Evolutionary conservation across 1,140 invertebrate genomes (phyloP).

Genomic region (Argopecten irradians): DNA sequence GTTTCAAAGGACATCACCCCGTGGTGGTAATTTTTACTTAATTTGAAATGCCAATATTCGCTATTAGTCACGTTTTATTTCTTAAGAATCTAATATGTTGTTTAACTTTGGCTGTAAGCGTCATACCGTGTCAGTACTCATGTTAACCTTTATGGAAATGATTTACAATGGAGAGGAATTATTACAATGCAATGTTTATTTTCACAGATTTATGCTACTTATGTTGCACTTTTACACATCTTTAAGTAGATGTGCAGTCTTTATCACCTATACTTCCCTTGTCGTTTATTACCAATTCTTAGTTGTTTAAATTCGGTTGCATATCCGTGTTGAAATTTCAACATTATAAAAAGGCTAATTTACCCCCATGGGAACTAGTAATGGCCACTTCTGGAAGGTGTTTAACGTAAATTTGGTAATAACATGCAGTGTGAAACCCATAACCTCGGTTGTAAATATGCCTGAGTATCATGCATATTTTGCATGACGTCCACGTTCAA

Average conservation of each 20-base stretch:
- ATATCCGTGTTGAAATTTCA: background rate
- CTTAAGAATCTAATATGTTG: slow-evolving; percentile 33
- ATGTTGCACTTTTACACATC: background rate
- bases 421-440: background rate
- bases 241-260: background rate
- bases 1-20: slow-evolving; percentile 33
- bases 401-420: background rate
- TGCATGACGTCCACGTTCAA: background rate
- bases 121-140: background rate
- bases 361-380: background rate
- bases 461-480: background rate
- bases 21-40: background rate
- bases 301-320: background rate
- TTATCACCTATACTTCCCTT: background rate
- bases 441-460: background rate
- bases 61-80: slow-evolving; percentile 33
- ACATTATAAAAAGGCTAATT: background rate
- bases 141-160: background rate
- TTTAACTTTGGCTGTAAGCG: background rate
- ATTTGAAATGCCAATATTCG: slow-evolving; percentile 21
- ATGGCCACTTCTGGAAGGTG: background rate
- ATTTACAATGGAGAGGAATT: slow-evolving; percentile 29
- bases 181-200: slow-evolving; percentile 28
- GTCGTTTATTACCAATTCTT: slow-evolving; percentile 1
- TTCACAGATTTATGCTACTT: slow-evolving; percentile 38